Percentiles rank a stretch among this genome's conserved stretches.
phyloP scores from a whole-genome alignment of 92 coral and sea anemone genomes.

The Bergia puertoricense region DNA sequence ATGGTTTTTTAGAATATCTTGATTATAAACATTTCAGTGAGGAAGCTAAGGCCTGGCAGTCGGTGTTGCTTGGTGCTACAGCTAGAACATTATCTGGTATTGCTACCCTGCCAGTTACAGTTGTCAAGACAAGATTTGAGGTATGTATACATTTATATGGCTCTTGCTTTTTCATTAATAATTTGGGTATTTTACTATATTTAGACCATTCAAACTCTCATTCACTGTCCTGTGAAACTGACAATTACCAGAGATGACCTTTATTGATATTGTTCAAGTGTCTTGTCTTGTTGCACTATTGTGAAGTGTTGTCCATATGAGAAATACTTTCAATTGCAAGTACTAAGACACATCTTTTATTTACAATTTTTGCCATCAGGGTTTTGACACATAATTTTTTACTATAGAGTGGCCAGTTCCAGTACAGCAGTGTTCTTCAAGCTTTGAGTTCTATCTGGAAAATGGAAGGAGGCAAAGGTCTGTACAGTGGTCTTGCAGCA shows the following conservation, averaged over 20 bases:
- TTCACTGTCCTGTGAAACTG: background rate
- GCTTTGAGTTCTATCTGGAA: conserved; percentile 89
- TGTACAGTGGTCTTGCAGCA: conserved; percentile 89
- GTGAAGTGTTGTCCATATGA: background rate
- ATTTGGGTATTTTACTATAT: background rate
- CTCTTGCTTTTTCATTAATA: background rate
- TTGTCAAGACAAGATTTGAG: conserved; percentile 92
- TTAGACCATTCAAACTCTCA: background rate
- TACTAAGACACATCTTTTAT: conserved; percentile 15
- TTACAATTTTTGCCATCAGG: conserved; percentile 1
- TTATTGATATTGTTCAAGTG: background rate
- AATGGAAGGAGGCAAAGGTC: conserved; percentile 89
- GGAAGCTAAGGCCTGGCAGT: conserved; percentile 68
- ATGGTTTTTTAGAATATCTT: background rate
- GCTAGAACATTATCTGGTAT: conserved; percentile 87
- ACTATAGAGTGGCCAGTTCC: conserved; percentile 85
- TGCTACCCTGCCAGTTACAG: conserved; percentile 84
- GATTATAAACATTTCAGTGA: conserved; percentile 39
- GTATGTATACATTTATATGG: conserved; percentile 25
- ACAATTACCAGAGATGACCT: background rate
- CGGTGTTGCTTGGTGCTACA: conserved; percentile 77
- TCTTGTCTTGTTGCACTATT: no score
- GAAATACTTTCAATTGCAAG: background rate
- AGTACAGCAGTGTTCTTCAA: conserved; percentile 75
- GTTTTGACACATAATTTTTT: background rate